Evolutionary conservation across 1,140 invertebrate genomes (phyloP).

Genomic region (Drosophila takahashii): DNA sequence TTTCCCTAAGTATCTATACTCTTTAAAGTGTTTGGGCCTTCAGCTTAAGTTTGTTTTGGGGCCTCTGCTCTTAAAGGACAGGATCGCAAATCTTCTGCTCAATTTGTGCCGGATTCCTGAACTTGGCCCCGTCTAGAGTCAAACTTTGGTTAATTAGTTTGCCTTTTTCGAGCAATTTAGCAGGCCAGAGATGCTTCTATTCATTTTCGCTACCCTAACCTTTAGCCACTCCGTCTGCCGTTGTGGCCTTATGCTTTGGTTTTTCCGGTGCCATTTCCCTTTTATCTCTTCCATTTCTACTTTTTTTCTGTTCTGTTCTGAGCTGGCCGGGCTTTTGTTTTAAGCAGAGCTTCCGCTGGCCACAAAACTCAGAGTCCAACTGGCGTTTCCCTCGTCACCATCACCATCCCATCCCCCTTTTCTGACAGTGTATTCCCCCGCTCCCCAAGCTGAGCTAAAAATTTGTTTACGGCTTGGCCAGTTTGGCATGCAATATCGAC

Average conservation of each 20-base stretch:
- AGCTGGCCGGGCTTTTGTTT: slow-evolving; percentile 52
- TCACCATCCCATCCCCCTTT: not conserved
- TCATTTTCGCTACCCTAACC: slow-evolving; percentile 25
- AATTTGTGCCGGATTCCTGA: slow-evolving; percentile 50
- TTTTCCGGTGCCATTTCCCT: slow-evolving; percentile 63
- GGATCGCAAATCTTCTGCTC: slow-evolving; percentile 53
- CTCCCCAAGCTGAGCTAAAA: slow-evolving; percentile 12
- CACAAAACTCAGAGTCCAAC: slow-evolving; percentile 26
- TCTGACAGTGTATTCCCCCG: not conserved
- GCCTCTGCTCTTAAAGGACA: not conserved
- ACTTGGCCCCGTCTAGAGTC: slow-evolving; percentile 14
- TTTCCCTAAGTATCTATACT: not conserved
- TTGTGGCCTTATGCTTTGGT: slow-evolving; percentile 53
- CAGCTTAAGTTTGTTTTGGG: not conserved
- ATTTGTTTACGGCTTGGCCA: slow-evolving; percentile 67
- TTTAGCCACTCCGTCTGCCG: slow-evolving; percentile 2
- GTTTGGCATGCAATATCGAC: slow-evolving; percentile 51
- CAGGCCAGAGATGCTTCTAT: slow-evolving; percentile 42
- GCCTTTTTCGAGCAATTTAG: slow-evolving; percentile 65
- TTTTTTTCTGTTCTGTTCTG: slow-evolving; percentile 17
- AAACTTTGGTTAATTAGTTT: slow-evolving; percentile 72
- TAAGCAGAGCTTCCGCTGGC: slow-evolving; percentile 46
- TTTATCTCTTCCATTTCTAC: slow-evolving; percentile 33
- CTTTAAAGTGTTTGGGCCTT: not conserved
- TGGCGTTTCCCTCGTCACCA: not conserved